A percentile compares a stretch with the other conserved stretches of the same genome.
phyloP scores from a whole-genome alignment of 1,140 invertebrate species.

The Hypsibius dujardini region DNA sequence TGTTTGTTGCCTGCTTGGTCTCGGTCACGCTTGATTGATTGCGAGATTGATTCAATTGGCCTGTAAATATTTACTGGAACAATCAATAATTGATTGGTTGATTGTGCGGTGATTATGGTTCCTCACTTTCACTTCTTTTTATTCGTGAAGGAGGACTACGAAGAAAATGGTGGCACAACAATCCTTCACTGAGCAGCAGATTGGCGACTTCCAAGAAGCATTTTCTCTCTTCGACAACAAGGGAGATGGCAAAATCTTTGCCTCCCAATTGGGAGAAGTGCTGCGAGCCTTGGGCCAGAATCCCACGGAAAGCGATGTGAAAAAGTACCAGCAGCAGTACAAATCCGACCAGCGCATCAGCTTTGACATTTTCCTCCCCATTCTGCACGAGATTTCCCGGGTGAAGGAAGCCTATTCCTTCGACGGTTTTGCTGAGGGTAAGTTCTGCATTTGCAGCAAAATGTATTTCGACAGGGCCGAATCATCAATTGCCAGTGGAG shows the following conservation, averaged over 20 bases:
- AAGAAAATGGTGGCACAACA: conserved; percentile 13
- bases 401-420: conserved; percentile 29
- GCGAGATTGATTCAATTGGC: too few species aligned
- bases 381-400: conserved; percentile 53
- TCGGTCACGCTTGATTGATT: too few species aligned
- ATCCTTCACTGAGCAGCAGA: conserved; percentile 22
- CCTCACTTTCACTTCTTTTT: too few species aligned
- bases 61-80: too few species aligned
- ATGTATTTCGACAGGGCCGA: background rate
- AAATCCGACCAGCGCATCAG: conserved; percentile 78
- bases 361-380: conserved; percentile 96
- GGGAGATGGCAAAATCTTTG: conserved; percentile 33
- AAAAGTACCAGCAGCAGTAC: conserved; percentile 24
- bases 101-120: too few species aligned
- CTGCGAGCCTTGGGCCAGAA: conserved; percentile 38
- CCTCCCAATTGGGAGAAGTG: conserved; percentile 36
- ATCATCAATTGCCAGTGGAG: too few species aligned
- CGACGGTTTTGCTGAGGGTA: conserved; percentile 35
- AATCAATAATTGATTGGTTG: too few species aligned
- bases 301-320: conserved; percentile 36
- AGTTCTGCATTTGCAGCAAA: conserved; percentile 1
- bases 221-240: conserved; percentile 90
- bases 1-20: too few species aligned
- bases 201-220: conserved; percentile 71
- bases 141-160: background rate